Percentiles rank a stretch among this genome's conserved stretches.
phyloP scores from a whole-genome alignment of 2,797 vertebrate genomes.

The Salmo trutta region DNA sequence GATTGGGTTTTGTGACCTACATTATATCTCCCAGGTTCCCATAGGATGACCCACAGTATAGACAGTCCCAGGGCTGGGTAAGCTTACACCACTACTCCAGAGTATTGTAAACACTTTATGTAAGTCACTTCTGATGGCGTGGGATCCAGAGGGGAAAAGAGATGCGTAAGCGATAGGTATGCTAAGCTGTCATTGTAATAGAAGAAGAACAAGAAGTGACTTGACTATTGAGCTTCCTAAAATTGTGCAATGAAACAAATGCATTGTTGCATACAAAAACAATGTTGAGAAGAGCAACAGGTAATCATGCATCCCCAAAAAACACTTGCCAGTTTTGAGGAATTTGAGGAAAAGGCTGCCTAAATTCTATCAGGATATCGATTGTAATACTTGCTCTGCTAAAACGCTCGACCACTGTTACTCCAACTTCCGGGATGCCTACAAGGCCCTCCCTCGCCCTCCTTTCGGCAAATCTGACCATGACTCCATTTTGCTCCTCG shows the following conservation, averaged over 20 bases:
- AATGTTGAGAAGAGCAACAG: neutral
- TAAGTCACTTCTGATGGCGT: neutral
- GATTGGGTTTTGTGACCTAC: slow-evolving; percentile 23
- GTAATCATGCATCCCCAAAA: too few species aligned
- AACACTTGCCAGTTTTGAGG: too few species aligned
- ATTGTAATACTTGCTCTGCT: too few species aligned
- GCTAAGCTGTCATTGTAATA: neutral
- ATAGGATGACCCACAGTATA: neutral
- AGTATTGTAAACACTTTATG: slow-evolving; percentile 6
- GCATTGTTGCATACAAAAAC: neutral
- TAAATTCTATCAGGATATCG: too few species aligned
- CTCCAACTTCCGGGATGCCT: too few species aligned
- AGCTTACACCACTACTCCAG: neutral
- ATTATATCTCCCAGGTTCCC: neutral
- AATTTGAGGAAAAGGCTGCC: too few species aligned
- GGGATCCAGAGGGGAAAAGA: neutral
- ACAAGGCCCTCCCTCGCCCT: too few species aligned
- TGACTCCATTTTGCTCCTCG: too few species aligned
- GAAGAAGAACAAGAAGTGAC: neutral
- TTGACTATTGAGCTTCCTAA: neutral
- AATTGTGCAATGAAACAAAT: neutral
- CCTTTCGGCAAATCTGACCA: too few species aligned
- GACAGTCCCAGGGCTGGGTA: neutral
- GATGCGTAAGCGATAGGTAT: neutral
- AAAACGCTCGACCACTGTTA: too few species aligned